Evolutionary conservation across 1,140 invertebrate genomes (phyloP), one percentile per base, ranked within the genome.

Genomic region (Parasteatoda tepidariorum): DNA sequence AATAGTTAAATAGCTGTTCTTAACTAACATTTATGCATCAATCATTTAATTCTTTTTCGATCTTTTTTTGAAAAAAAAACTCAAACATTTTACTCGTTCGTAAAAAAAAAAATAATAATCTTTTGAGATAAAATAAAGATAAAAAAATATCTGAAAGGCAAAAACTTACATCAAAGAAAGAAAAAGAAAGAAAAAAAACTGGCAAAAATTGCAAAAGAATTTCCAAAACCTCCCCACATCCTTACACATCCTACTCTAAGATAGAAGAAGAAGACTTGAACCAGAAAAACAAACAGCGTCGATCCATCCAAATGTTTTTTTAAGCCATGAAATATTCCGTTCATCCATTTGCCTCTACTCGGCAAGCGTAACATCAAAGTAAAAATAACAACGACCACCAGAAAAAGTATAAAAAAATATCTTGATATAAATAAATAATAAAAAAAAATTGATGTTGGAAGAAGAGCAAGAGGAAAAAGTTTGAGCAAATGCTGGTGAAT

Each of bases 261-360:
- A 67, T 28, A 61, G 24, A 66, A 67, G 33, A 79, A 79, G 76
- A n/a, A n/a, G 38, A 18, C 9, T 48, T 9, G 38, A 48, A 48
- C 38, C 9, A 48, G 38, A 48, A 38, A 82, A 82, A 82, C 78
- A 82, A 82, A 82, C 78, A 82, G 62, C 78, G 48, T 70, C 78
- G 61, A 82, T 82, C 78, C 78, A 82, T 82, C 78, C 66, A 62
- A 81, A 71, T 71, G 78, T 71, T 82, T 82, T 79, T 82, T 82
- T 82, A 82, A 82, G 78, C 67, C 78, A 82, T 82, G 78, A 82
- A 82, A 82, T 70, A 82, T 82, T 82, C 67, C 62, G 61, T 82
- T 67, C 55, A 70, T 71, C 78, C 62, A 78, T 78, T 78, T 78
- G 75, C 28, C 55, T 38, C 61, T 54, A 33, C 55, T 54, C 38